Conservation (phyloP, 2,888 invertebrate genomes). For the Fabriciana adippe region DNA sequence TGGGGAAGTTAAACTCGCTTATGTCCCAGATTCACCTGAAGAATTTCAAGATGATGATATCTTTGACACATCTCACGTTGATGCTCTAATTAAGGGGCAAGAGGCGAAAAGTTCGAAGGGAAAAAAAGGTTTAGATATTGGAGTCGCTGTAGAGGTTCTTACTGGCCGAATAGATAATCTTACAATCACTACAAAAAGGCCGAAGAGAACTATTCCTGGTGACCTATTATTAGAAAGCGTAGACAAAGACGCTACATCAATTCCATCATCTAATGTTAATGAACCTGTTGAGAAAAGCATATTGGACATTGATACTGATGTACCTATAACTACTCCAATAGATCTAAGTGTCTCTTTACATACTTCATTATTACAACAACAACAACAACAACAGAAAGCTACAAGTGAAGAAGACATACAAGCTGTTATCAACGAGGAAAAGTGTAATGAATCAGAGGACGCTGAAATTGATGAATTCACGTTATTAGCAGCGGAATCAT, state of each 20-base stretch:
- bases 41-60: constrained; percentile 87
- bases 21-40: constrained; percentile 93
- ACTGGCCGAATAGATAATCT: constrained; percentile 91
- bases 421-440: constrained; percentile 38
- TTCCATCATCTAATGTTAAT: constrained; percentile 64
- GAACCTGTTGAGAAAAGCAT: constrained; percentile 87
- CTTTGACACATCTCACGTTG: constrained; percentile 94
- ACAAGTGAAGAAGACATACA: constrained; percentile 45
- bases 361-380: constrained; percentile 77
- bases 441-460: constrained; percentile 62
- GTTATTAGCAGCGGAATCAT: constrained; percentile 88
- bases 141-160: constrained; percentile 93
- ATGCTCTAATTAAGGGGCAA: constrained; percentile 90
- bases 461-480: constrained; percentile 90
- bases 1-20: constrained; percentile 92
- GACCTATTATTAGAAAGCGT: constrained; percentile 86
- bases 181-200: constrained; percentile 82
- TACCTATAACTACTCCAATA: constrained; percentile 86
- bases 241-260: constrained; percentile 56
- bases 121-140: constrained; percentile 90
- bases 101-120: constrained; percentile 86
- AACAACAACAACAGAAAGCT: constrained; percentile 61
- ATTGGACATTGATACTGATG: constrained; percentile 88
- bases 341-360: constrained; percentile 86
- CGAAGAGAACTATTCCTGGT: constrained; percentile 84